Conservation (phyloP, 2,888 invertebrate species). For the Athrips mouffetella region DNA sequence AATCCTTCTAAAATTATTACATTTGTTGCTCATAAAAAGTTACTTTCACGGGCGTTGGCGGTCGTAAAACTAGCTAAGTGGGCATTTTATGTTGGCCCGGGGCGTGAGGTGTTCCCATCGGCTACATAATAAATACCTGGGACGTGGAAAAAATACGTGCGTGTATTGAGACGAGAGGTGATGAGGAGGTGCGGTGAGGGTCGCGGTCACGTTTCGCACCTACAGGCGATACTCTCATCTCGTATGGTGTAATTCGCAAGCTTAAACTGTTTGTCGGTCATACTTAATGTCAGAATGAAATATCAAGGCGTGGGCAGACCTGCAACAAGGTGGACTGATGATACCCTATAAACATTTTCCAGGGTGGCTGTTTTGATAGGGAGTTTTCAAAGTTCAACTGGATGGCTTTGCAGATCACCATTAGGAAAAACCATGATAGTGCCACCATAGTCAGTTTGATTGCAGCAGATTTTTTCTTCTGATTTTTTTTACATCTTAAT, state of each 20-base stretch:
- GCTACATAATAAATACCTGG: slow-evolving; percentile 13
- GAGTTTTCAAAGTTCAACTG: no score
- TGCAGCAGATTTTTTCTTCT: no score
- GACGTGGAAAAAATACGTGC: slow-evolving; percentile 16
- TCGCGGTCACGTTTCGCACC: slow-evolving; percentile 38
- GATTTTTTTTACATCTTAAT: no score
- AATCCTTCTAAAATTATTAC: slow-evolving; percentile 5
- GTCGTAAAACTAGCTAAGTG: slow-evolving; percentile 8
- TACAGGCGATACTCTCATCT: slow-evolving; percentile 38
- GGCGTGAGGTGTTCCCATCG: slow-evolving; percentile 8
- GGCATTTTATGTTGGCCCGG: not conserved
- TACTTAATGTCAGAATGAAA: not conserved
- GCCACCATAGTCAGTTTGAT: no score
- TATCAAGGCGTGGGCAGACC: not conserved
- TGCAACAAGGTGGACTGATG: no score
- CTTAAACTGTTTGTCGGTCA: not conserved
- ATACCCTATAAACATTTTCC: no score
- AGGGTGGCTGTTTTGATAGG: no score
- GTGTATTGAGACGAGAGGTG: slow-evolving; percentile 20
- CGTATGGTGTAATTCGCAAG: slow-evolving; percentile 13
- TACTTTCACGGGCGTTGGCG: slow-evolving; percentile 2
- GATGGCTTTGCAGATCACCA: no score
- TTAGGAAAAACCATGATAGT: no score
- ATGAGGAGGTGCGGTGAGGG: slow-evolving; percentile 28
- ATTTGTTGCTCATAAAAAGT: slow-evolving; percentile 1